Evolutionary conservation across 2,797 vertebrate genomes (phyloP).

Genomic region (Sebastes oblongus): DNA sequence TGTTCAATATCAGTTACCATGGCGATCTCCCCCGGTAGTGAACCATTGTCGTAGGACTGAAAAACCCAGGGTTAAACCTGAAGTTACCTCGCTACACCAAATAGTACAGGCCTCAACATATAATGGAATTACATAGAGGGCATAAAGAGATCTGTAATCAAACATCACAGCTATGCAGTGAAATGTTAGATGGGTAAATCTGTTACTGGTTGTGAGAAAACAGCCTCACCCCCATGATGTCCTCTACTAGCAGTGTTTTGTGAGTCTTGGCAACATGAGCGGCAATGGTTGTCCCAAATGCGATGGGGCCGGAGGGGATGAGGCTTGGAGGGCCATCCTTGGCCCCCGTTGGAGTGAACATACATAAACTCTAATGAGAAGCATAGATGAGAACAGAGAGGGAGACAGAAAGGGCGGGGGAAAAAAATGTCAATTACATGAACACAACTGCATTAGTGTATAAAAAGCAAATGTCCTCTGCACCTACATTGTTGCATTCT

Average conservation of each 20-base stretch:
- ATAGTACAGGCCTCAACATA: not conserved
- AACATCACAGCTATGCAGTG: not conserved
- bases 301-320: conserved; percentile 91
- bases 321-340: conserved; percentile 92
- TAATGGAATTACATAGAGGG: not conserved
- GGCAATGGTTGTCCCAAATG: conserved; percentile 93
- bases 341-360: conserved; percentile 93
- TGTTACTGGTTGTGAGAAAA: not conserved
- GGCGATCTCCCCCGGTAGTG: too few relatives aligned
- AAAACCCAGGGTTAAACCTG: too few relatives aligned
- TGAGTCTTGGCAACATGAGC: conserved; percentile 97
- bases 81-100: too few relatives aligned
- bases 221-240: conserved; percentile 91
- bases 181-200: not conserved
- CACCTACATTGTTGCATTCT: conserved; percentile 99
- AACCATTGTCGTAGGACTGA: too few relatives aligned
- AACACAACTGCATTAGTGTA: not conserved
- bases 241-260: conserved; percentile 94
- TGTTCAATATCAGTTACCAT: too few relatives aligned
- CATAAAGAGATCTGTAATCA: not conserved
- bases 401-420: not conserved
- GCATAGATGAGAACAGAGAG: conserved; percentile 32
- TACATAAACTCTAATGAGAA: conserved; percentile 90
- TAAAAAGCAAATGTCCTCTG: not conserved
- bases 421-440: conserved; percentile 2